Conservation (phyloP, 2,113 vertebrate species). For the Sapajus apella region DNA sequence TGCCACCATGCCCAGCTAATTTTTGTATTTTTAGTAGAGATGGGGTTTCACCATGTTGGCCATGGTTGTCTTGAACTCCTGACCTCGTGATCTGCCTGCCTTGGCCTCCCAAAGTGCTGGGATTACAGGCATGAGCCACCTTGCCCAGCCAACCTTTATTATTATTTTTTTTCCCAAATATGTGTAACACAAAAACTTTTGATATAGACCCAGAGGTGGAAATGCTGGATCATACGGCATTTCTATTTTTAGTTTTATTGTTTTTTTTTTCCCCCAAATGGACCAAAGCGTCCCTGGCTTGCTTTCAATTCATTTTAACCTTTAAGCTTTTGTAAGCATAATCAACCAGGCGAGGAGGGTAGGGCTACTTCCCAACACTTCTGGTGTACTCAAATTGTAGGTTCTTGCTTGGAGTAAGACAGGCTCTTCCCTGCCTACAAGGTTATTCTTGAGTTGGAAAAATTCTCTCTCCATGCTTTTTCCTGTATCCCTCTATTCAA, state of each 20-base stretch:
- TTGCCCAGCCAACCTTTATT: too few species aligned
- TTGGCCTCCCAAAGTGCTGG: too few species aligned
- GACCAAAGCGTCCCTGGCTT: background rate
- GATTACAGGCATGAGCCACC: too few species aligned
- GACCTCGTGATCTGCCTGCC: too few species aligned
- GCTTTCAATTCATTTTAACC: background rate
- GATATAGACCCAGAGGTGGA: background rate
- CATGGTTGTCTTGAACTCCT: too few species aligned
- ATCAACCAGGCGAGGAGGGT: background rate
- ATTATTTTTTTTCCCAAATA: background rate
- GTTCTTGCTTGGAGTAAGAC: background rate
- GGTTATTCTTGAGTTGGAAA: background rate
- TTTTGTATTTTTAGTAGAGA: too few species aligned
- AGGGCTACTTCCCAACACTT: background rate
- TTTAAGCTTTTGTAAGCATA: background rate
- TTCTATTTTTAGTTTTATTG: background rate
- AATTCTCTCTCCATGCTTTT: background rate
- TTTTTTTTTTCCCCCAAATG: background rate
- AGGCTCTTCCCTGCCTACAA: background rate
- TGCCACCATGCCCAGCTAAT: too few species aligned
- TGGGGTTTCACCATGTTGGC: too few species aligned
- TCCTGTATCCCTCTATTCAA: background rate
- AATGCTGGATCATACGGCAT: background rate
- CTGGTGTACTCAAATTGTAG: background rate
- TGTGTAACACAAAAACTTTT: accelerated